Evolutionary conservation across 37 sponge, comb jelly and placozoan genomes (phyloP).

Genomic region (Beroe ovata): DNA sequence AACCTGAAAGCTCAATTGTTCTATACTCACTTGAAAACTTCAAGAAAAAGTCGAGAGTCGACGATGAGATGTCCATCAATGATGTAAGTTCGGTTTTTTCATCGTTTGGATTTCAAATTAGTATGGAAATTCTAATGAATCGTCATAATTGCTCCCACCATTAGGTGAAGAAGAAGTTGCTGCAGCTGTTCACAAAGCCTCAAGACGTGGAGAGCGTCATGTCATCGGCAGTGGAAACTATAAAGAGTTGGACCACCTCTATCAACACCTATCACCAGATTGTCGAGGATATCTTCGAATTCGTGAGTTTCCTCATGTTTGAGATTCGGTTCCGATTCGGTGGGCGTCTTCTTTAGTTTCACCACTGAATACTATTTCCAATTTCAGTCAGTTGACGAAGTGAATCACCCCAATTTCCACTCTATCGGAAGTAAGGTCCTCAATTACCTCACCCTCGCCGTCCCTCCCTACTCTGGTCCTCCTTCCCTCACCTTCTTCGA

Average conservation of each 20-base stretch:
- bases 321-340: neutral
- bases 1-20: conserved; percentile 15
- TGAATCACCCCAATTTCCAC: conserved; percentile 40
- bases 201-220: conserved; percentile 21
- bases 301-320: conserved; percentile 20
- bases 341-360: no score
- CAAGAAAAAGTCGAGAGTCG: conserved; percentile 46
- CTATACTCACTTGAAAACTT: conserved; percentile 30
- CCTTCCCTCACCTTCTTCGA: conserved; percentile 50
- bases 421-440: conserved; percentile 30
- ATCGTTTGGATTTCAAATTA: neutral
- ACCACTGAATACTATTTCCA: no score
- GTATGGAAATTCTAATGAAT: neutral
- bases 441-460: neutral
- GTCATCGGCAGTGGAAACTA: conserved; percentile 2
- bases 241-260: conserved; percentile 45
- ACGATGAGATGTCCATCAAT: conserved; percentile 63
- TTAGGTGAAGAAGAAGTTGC: conserved; percentile 44
- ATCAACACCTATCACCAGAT: conserved; percentile 49
- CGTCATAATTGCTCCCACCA: neutral
- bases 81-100: conserved; percentile 1
- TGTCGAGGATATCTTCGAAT: conserved; percentile 65
- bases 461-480: neutral
- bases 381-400: conserved; percentile 57
- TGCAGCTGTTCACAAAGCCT: neutral